A percentile compares a stretch with the other conserved stretches of the same genome.
phyloP scores from a whole-genome alignment of 1,140 invertebrate species.

The Limonius californicus region DNA sequence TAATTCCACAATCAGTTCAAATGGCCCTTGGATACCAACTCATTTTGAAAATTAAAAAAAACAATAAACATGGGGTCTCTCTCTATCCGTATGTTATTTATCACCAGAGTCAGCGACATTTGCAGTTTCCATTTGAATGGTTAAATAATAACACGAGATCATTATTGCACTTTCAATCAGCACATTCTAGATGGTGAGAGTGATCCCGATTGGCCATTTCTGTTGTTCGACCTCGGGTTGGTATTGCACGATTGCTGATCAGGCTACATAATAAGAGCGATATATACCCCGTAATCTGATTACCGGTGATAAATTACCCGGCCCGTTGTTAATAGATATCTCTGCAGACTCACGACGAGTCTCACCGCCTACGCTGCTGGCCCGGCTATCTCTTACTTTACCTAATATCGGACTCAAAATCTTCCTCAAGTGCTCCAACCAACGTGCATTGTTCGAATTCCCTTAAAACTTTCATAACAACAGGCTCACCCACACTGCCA shows the following conservation, averaged over 20 bases:
- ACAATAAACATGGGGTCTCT: no score
- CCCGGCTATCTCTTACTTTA: conserved; percentile 2
- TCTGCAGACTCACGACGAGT: conserved; percentile 34
- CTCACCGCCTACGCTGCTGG: conserved; percentile 26
- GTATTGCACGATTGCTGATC: conserved; percentile 31
- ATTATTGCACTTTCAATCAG: not conserved
- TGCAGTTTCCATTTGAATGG: no score
- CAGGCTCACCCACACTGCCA: no score
- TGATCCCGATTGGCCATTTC: conserved; percentile 16
- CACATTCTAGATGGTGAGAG: not conserved
- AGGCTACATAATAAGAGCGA: conserved; percentile 33
- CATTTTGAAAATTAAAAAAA: no score
- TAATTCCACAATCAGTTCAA: no score
- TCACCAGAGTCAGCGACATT: no score
- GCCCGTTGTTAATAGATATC: conserved; percentile 36
- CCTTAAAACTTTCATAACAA: no score
- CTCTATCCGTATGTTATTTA: no score
- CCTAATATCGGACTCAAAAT: not conserved
- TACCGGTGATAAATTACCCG: conserved; percentile 35
- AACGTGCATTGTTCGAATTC: no score
- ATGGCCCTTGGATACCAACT: no score
- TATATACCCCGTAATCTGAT: conserved; percentile 33
- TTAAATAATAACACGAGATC: no score
- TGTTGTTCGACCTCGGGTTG: conserved; percentile 28
- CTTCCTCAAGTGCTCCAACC: no score